Base-by-base conservation (phyloP, 2,113 vertebrate genomes). In the Apistogramma diplotaenia region DNA sequence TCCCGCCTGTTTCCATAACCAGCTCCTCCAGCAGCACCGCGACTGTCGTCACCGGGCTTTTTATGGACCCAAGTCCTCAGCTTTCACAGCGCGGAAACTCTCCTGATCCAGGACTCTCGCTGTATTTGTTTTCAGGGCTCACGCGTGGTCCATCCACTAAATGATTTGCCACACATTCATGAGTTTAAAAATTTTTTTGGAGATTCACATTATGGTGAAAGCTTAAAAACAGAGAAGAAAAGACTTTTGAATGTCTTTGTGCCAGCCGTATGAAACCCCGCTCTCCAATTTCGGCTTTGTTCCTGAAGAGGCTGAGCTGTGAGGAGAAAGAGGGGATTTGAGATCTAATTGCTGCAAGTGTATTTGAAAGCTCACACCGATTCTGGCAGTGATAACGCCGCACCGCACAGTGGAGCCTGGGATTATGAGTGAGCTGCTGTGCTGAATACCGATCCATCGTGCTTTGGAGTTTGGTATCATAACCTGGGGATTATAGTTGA, bases 1-100 rank as follows among this genome's bases (percentile, higher is more conserved):
- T 6, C 59, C 61, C 54, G 8, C 6, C 83, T 37, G 43, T 90
- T 88, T 91, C 89, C 87, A 87, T 85, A 82, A 76, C 75, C 53
- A 33, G 1, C 76, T 84, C 72, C 62, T 86, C 82, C 80, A 58
- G 79, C 82, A 77, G 83, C 82, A 82, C 83, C 78, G 57, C 57
- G 11, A 58, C 79, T 86, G 83, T 90, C 88, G 83, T 93, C 90
- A 91, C 80, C 23, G 25, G 21, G 71, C 70, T 84, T 91, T 89
- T 86, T 86, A 81, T 83, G 83, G 87, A 85, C 51, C 74, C 15
- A 10, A 1, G 37, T 82, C 85, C 71, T 84, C 37, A 19, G 57
- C 53, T 78, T 81, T 84, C 81, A 74, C 21, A 31, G 31, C 12
- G 58, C 21, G 71, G 76, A 84, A 89, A 89, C 78, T 76, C 75